Evolutionary conservation across 2,113 vertebrate genomes (phyloP).

Genomic region (Bos taurus): DNA sequence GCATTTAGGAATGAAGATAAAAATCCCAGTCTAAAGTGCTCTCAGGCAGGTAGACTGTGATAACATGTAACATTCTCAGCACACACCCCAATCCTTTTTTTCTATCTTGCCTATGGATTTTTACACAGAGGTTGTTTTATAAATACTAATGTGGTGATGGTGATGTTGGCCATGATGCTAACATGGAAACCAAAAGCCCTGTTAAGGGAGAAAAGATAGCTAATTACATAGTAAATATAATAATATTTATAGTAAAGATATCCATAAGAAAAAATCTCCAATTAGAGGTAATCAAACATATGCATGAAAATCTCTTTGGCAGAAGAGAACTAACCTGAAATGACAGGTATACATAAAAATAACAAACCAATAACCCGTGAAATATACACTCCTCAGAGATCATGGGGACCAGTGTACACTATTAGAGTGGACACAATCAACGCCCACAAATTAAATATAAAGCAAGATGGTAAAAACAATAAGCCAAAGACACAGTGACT

Average conservation of each 20-base stretch:
- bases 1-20: not conserved
- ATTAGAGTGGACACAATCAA: not conserved
- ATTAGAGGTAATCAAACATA: not conserved
- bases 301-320: not conserved
- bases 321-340: not conserved
- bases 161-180: not conserved
- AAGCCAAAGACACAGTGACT: not conserved
- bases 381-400: not conserved
- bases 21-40: not conserved
- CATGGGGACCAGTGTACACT: not conserved
- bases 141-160: not conserved
- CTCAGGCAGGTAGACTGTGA: not conserved
- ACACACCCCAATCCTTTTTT: not conserved
- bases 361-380: conserved; percentile 44
- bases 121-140: not conserved
- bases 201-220: not conserved
- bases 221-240: not conserved
- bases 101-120: not conserved
- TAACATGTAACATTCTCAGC: not conserved
- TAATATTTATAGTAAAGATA: not conserved
- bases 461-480: not conserved
- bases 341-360: not conserved
- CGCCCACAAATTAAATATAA: not conserved
- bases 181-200: not conserved
- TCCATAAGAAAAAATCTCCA: not conserved